Conservation (phyloP, 2,797 vertebrate genomes). For the Falco columbarius region DNA sequence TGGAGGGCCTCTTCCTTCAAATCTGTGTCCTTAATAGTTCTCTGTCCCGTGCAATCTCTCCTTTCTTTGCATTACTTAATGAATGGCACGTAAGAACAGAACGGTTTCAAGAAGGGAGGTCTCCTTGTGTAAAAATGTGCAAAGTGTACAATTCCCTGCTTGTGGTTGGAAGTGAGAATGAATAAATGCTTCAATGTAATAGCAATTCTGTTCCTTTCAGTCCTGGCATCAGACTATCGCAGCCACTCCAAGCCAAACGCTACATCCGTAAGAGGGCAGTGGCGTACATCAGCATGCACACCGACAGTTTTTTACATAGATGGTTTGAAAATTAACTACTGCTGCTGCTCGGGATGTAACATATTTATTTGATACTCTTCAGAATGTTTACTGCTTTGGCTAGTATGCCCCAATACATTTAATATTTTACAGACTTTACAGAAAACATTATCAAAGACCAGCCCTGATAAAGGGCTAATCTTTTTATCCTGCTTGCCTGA, state of each 20-base stretch:
- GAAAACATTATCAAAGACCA: slow-evolving; percentile 23
- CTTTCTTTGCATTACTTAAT: not conserved
- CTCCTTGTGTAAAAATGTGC: rapidly evolving
- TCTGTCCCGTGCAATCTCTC: not conserved
- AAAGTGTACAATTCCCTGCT: not conserved
- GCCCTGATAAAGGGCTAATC: not conserved
- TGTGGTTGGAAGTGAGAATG: not conserved
- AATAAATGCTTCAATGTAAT: not conserved
- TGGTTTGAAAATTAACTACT: slow-evolving; percentile 49
- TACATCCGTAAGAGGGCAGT: slow-evolving; percentile 1
- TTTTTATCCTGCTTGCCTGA: slow-evolving; percentile 25
- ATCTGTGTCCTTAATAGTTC: not conserved
- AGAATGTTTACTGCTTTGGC: not conserved
- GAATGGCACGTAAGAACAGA: not conserved
- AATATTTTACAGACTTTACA: slow-evolving; percentile 32
- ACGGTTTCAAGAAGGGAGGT: not conserved
- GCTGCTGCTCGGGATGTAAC: slow-evolving; percentile 13
- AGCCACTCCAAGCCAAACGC: not conserved
- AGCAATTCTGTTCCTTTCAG: not conserved
- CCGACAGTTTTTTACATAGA: not conserved
- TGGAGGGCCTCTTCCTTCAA: not conserved
- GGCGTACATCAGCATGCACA: not conserved
- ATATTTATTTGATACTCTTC: not conserved
- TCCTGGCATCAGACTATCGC: not conserved
- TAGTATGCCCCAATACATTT: not conserved